phyloP scores from a whole-genome alignment of 2,113 vertebrate species.

The Chloropsis cyanopogon region DNA sequence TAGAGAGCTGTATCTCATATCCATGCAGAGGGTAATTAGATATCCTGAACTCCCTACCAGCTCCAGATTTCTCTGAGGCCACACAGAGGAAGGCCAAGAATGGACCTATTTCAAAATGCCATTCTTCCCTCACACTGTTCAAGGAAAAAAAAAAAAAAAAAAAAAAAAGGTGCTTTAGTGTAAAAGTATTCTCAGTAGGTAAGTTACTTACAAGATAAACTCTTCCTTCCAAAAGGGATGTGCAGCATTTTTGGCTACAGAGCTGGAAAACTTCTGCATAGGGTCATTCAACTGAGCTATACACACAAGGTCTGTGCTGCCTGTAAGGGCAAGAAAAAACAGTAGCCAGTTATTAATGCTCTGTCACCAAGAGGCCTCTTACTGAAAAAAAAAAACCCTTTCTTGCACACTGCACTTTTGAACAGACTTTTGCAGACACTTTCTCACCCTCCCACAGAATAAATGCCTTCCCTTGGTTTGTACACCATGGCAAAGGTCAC shows the following conservation, averaged over 20 bases:
- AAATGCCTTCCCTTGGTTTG: not conserved
- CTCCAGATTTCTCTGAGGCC: not conserved
- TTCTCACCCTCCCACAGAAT: not conserved
- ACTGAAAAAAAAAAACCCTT: not conserved
- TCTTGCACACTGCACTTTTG: not conserved
- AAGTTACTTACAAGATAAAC: constrained; percentile 88
- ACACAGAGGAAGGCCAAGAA: not conserved
- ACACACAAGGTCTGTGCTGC: constrained; percentile 75
- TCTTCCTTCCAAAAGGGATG: constrained; percentile 87
- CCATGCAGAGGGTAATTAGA: not conserved
- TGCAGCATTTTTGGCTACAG: constrained; percentile 70
- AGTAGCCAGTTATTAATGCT: not conserved
- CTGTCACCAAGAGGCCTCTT: not conserved
- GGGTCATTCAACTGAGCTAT: constrained; percentile 84
- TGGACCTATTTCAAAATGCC: not conserved
- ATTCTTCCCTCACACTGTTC: not conserved
- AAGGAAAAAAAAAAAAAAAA: not conserved
- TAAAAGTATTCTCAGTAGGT: not conserved
- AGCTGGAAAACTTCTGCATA: constrained; percentile 82
- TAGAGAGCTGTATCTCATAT: not conserved
- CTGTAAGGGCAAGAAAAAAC: constrained; percentile 59
- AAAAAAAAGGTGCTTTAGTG: not conserved
- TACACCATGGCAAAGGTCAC: not conserved
- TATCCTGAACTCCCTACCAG: not conserved
- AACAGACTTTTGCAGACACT: not conserved